These are phyloP conservation scores for Camponotus fellah DNA, from an alignment of 2,888 invertebrate genomes.

Conservation along the genomic window DNA sequence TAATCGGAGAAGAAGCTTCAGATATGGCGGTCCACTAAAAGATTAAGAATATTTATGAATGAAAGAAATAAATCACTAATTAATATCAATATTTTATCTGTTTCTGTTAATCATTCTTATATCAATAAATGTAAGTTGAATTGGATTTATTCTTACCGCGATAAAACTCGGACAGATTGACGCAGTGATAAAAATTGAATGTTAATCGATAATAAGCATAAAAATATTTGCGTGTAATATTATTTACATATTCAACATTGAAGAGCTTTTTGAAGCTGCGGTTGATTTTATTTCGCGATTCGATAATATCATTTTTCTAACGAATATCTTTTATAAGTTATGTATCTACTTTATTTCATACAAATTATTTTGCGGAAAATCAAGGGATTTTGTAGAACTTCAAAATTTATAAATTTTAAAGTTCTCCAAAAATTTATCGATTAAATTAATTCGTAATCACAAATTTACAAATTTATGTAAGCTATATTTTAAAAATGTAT, in stretches of 20 bases:
- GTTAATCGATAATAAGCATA: not conserved
- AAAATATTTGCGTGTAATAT: not conserved
- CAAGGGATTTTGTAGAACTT: not conserved
- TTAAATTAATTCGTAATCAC: not conserved
- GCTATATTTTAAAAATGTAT: constrained; percentile 17
- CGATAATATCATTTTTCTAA: not conserved
- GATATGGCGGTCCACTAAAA: too few species aligned
- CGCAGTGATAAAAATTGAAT: not conserved
- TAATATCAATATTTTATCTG: not conserved
- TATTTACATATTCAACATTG: constrained; percentile 5
- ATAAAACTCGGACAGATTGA: not conserved
- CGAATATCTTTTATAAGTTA: not conserved
- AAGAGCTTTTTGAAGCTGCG: not conserved
- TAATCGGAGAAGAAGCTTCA: too few species aligned
- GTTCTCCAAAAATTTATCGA: not conserved
- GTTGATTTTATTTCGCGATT: not conserved
- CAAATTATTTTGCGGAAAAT: not conserved
- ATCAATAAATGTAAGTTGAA: not conserved
- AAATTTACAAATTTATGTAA: constrained; percentile 13
- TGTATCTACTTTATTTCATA: not conserved
- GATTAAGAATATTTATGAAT: not conserved
- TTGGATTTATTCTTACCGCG: not conserved
- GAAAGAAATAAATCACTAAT: not conserved
- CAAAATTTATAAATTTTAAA: not conserved
- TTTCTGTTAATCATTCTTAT: too few species aligned